A percentile compares a stretch with the other conserved stretches of the same genome.
These are phyloP conservation scores for Ellobius talpinus DNA, from an alignment of 2,113 vertebrate genomes.

Conservation along the genomic window DNA sequence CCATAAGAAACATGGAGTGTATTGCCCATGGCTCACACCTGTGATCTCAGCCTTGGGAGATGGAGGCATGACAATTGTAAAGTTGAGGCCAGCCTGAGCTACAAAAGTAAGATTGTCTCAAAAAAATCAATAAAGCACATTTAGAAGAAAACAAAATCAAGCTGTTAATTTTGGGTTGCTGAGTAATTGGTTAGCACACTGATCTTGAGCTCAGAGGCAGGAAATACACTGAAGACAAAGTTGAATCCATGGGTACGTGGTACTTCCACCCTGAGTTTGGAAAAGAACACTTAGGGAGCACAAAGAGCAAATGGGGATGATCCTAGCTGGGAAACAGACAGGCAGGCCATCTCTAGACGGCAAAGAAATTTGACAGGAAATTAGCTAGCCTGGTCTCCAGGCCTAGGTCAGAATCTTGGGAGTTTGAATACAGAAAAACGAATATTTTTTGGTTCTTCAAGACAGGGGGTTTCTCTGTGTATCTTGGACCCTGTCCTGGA, in stretches of 20 bases:
- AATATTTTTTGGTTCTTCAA: too few relatives aligned
- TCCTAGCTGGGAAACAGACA: not conserved
- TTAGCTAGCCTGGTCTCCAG: not conserved
- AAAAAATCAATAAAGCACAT: not conserved
- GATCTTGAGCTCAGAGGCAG: not conserved
- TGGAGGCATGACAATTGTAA: not conserved
- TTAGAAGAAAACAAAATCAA: not conserved
- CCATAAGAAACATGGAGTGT: not conserved
- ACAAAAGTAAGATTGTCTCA: not conserved
- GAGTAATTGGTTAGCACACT: not conserved
- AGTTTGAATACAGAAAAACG: not conserved
- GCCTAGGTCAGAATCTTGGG: not conserved
- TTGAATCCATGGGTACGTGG: not conserved
- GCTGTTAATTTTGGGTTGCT: not conserved
- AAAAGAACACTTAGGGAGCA: not conserved
- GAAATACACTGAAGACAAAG: not conserved
- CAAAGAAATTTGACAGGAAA: not conserved
- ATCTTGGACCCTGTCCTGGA: too few relatives aligned
- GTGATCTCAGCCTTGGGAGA: not conserved
- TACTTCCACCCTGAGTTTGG: not conserved
- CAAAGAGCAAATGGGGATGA: not conserved
- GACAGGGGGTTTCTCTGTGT: too few relatives aligned
- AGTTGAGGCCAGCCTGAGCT: not conserved
- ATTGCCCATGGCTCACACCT: not conserved
- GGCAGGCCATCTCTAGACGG: not conserved